A percentile compares a stretch with the other conserved stretches of the same genome.
These are phyloP conservation scores for Patella vulgata DNA, from an alignment of 1,140 invertebrate genomes.

Conservation along the genomic window DNA sequence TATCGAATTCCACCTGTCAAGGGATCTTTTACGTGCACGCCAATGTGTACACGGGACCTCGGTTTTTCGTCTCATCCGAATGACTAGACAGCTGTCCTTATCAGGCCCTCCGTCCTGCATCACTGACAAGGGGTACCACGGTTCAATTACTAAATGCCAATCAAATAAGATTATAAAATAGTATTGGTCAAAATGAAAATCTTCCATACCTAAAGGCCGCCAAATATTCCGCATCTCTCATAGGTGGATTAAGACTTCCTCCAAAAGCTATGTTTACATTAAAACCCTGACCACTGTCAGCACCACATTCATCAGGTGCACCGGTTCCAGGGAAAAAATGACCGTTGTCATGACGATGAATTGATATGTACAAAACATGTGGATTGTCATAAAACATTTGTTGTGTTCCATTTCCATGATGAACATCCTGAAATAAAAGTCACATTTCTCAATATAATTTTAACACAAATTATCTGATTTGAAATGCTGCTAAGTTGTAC, in stretches of 20 bases:
- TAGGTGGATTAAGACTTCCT: slow-evolving; percentile 87
- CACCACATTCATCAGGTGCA: slow-evolving; percentile 88
- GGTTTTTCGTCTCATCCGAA: no score
- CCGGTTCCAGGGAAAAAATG: slow-evolving; percentile 99
- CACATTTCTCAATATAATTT: slow-evolving; percentile 5
- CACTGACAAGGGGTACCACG: no score
- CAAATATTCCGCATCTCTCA: slow-evolving; percentile 97
- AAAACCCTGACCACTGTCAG: slow-evolving; percentile 90
- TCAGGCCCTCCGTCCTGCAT: no score
- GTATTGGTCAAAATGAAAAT: no score
- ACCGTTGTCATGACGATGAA: slow-evolving; percentile 99
- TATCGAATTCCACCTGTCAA: no score
- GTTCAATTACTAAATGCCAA: no score
- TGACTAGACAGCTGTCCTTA: no score
- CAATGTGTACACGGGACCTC: no score
- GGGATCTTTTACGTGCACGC: no score
- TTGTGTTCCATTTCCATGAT: slow-evolving; percentile 99
- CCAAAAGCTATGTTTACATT: slow-evolving; percentile 98
- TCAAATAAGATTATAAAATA: no score
- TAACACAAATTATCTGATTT: no score
- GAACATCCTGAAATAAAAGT: slow-evolving; percentile 83
- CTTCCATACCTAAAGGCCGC: slow-evolving; percentile 85
- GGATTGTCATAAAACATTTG: slow-evolving; percentile 98
- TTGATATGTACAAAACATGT: slow-evolving; percentile 93
- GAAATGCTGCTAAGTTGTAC: not conserved